Base-by-base conservation (phyloP, 2,797 vertebrate species). In the Arnoldichthys spilopterus region DNA sequence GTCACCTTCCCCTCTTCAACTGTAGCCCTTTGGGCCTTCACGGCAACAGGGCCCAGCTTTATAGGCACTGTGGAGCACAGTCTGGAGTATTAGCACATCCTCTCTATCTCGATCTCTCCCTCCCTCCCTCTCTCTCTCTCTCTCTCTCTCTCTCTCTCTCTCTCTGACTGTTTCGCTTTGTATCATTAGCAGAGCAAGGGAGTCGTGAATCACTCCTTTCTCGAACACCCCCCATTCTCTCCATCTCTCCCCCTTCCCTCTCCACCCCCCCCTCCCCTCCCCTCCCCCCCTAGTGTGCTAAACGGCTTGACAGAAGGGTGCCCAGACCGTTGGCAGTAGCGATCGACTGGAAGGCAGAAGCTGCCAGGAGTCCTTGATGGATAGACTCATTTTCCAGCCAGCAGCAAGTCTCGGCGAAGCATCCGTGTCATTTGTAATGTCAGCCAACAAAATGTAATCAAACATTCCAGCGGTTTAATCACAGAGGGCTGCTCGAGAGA, bases 401-500 rank as follows among this genome's bases (percentile, higher is more conserved):
- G 96, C 96, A 97, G 97, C 97, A 95, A 98, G 98, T 98, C 97
- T 98, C 95, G 93, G 95, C 95, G 96, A 98, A 97, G 97, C 97
- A 96, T 96, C 96, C 97, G 96, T 99, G 97, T 99, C 98, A 99
- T 99, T 99, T 99, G 97, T 99, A 99, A 99, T 98, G 97, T 98
- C 98, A 99, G 97, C 97, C 98, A 99, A 98, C 97, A 99, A 99
- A 99, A 99, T 99, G 98, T 99, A 99, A 99, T 99, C 98, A 99
- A 99, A 98, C 97, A 98, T 99, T 99, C 97, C 97, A 99, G 98
- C 95, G 98, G 96, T 99, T 99, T 99, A 99, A 99, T 99, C 98
- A 99, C 97, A 97, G 95, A 97, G 97, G 97, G 97, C 97, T 99
- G 98, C 97, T 98, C 95, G 95, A 96, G 97, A 98, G 97, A 99